phyloP scores from a whole-genome alignment of 2,797 vertebrate genomes.

The Notoglanidium macrostoma region DNA sequence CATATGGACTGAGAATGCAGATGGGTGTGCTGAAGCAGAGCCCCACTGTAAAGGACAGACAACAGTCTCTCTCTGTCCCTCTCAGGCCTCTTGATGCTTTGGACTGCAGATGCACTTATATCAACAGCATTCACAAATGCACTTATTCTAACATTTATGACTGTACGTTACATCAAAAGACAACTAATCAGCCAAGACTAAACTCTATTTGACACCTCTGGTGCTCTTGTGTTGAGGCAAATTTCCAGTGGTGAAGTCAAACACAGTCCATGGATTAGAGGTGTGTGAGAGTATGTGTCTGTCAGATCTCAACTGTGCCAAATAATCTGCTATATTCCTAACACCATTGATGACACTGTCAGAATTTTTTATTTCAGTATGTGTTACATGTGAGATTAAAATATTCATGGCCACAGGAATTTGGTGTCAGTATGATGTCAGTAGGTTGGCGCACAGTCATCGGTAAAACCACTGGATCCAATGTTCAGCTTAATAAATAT shows the following conservation, averaged over 20 bases:
- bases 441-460: constrained; percentile 40
- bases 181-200: constrained; percentile 54
- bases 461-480: constrained; percentile 44
- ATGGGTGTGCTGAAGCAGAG: constrained; percentile 34
- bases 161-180: constrained; percentile 36
- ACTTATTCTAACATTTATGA: constrained; percentile 34
- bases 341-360: not conserved
- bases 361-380: not conserved
- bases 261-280: constrained; percentile 36
- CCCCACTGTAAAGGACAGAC: constrained; percentile 23
- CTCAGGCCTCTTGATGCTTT: constrained; percentile 33
- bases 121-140: constrained; percentile 23
- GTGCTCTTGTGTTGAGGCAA: not conserved
- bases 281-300: not conserved
- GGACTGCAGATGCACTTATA: constrained; percentile 33
- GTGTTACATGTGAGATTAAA: constrained; percentile 11
- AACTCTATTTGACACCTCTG: not conserved
- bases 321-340: constrained; percentile 12
- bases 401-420: constrained; percentile 34
- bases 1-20: not conserved
- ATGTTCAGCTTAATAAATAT: constrained; percentile 51
- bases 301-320: constrained; percentile 10
- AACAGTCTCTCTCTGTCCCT: not conserved
- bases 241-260: constrained; percentile 3
- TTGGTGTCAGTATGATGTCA: constrained; percentile 34